Conservation (phyloP, 2,797 vertebrate species). For the Helostoma temminkii region DNA sequence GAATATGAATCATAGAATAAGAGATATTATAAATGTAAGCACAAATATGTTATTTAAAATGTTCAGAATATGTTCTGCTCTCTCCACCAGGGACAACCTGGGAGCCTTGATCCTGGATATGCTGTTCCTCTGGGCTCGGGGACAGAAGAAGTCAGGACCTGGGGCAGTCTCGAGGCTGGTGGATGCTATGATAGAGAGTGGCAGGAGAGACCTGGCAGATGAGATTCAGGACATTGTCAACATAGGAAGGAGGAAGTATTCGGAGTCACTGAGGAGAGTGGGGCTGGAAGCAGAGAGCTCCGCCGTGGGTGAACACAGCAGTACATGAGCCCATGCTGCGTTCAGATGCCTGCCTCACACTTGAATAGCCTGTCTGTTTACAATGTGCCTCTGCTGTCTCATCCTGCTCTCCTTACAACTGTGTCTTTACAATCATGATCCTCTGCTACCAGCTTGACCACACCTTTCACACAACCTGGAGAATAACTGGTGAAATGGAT, state of each 20-base stretch:
- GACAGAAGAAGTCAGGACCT: constrained; percentile 80
- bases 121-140: constrained; percentile 93
- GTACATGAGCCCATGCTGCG: constrained; percentile 51
- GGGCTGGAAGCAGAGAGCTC: constrained; percentile 85
- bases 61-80: constrained; percentile 3
- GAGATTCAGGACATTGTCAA: constrained; percentile 90
- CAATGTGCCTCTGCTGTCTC: constrained; percentile 30
- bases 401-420: constrained; percentile 55
- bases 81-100: constrained; percentile 87
- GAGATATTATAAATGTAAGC: too few relatives aligned
- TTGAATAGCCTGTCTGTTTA: constrained; percentile 60
- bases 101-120: constrained; percentile 90
- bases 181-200: constrained; percentile 88
- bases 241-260: constrained; percentile 91
- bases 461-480: constrained; percentile 24
- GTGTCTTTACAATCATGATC: constrained; percentile 14
- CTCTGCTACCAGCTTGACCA: constrained; percentile 8
- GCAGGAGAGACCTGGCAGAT: constrained; percentile 91
- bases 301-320: constrained; percentile 59
- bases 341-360: constrained; percentile 70
- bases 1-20: too few relatives aligned
- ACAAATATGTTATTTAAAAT: neutral
- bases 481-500: constrained; percentile 22
- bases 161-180: constrained; percentile 84
- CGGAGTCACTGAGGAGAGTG: constrained; percentile 87